These are phyloP conservation scores for Mus minutoides DNA, from an alignment of 2,797 vertebrate genomes.

Conservation along the genomic window DNA sequence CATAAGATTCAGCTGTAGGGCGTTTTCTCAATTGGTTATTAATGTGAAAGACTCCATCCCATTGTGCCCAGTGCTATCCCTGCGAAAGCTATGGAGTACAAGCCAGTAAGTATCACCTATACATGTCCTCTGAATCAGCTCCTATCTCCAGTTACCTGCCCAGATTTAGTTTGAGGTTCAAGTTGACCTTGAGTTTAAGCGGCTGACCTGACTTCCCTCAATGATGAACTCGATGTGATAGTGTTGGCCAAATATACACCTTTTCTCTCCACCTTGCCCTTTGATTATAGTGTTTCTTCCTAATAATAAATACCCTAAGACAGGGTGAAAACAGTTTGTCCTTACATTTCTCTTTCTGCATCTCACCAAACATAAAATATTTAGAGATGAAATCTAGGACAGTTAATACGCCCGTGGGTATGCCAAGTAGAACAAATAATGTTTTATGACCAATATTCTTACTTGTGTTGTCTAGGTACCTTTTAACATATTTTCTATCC, in stretches of 20 bases:
- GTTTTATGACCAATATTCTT: not conserved
- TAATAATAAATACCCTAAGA: not conserved
- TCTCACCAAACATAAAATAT: not conserved
- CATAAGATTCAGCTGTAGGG: not conserved
- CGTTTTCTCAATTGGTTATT: not conserved
- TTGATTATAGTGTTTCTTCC: not conserved
- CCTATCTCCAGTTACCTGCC: not conserved
- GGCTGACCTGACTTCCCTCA: not conserved
- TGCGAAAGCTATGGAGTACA: accelerated
- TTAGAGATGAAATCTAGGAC: not conserved
- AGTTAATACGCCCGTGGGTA: not conserved
- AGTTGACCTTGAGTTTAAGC: too few relatives aligned
- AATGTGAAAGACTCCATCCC: not conserved
- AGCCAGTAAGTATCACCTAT: too few relatives aligned
- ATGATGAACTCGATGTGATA: not conserved
- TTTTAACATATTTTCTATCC: not conserved
- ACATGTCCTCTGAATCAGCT: not conserved
- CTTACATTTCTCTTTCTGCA: not conserved
- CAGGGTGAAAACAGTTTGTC: not conserved
- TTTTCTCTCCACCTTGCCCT: not conserved
- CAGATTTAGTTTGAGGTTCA: not conserved
- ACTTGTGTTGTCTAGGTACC: not conserved
- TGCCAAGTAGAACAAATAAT: not conserved
- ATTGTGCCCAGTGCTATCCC: not conserved
- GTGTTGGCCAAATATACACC: not conserved